Evolutionary conservation across 1,140 invertebrate species (phyloP).

Genomic region (Trissolcus basalis): DNA sequence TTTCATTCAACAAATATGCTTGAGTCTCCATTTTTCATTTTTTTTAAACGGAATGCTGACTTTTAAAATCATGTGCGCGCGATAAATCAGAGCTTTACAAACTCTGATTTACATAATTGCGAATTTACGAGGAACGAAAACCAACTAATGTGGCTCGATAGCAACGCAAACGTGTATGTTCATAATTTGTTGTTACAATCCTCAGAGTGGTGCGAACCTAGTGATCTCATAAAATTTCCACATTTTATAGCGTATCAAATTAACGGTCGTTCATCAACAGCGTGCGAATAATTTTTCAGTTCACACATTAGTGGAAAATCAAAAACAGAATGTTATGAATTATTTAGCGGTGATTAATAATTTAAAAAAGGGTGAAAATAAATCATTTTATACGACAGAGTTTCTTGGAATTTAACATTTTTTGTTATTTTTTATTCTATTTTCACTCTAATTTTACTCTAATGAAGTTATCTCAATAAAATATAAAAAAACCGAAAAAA

Average conservation of each 20-base stretch:
- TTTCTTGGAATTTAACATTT: no score
- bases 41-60: not conserved
- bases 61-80: conserved; percentile 2
- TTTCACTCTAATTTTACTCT: no score
- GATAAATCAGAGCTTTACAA: not conserved
- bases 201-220: not conserved
- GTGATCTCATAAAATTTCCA: not conserved
- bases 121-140: conserved; percentile 17
- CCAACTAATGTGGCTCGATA: conserved; percentile 10
- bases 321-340: no score
- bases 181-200: conserved; percentile 12
- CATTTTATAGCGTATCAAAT: not conserved
- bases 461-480: no score
- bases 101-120: conserved; percentile 14
- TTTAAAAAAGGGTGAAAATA: no score
- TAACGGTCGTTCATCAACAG: not conserved
- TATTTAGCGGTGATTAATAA: no score
- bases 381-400: no score
- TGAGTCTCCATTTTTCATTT: not conserved
- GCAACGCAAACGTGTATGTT: not conserved
- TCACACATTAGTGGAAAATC: no score
- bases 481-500: no score
- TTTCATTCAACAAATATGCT: not conserved
- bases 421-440: no score
- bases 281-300: no score